Evolutionary conservation across 2,113 vertebrate genomes (phyloP).

Genomic region (Antigone vipio): DNA sequence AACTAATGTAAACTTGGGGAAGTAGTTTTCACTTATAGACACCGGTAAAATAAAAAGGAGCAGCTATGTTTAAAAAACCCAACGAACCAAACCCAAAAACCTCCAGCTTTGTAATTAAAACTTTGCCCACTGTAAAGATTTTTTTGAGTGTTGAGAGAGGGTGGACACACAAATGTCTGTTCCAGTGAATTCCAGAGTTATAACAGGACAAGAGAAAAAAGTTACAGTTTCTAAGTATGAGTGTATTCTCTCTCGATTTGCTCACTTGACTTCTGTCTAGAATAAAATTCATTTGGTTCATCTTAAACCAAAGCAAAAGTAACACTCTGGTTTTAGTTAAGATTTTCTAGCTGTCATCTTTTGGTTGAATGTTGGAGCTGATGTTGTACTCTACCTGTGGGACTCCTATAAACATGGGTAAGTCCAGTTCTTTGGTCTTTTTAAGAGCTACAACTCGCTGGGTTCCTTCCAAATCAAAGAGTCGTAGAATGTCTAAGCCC

Average conservation of each 20-base stretch:
- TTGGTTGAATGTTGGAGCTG: neutral
- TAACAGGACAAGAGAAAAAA: neutral
- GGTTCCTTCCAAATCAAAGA: neutral
- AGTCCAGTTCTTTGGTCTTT: neutral
- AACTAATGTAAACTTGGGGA: neutral
- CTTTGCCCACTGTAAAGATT: neutral
- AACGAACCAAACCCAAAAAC: neutral
- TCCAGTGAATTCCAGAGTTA: neutral
- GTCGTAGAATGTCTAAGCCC: neutral
- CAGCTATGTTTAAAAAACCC: too few relatives aligned
- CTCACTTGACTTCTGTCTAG: neutral
- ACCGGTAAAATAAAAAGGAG: neutral
- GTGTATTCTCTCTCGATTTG: neutral
- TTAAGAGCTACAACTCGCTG: neutral
- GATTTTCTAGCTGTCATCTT: neutral
- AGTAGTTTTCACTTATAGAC: neutral
- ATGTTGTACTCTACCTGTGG: conserved; percentile 69
- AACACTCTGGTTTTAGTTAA: neutral
- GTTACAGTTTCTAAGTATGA: neutral
- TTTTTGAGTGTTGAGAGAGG: neutral
- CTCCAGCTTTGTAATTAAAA: neutral
- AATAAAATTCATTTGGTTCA: neutral
- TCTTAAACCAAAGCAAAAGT: neutral
- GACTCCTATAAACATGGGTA: conserved; percentile 84
- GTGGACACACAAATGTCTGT: neutral